Percentiles rank a stretch among this genome's conserved stretches.
Evolutionary conservation across 2,888 invertebrate genomes (phyloP).

Genomic region (Cactoblastis cactorum): DNA sequence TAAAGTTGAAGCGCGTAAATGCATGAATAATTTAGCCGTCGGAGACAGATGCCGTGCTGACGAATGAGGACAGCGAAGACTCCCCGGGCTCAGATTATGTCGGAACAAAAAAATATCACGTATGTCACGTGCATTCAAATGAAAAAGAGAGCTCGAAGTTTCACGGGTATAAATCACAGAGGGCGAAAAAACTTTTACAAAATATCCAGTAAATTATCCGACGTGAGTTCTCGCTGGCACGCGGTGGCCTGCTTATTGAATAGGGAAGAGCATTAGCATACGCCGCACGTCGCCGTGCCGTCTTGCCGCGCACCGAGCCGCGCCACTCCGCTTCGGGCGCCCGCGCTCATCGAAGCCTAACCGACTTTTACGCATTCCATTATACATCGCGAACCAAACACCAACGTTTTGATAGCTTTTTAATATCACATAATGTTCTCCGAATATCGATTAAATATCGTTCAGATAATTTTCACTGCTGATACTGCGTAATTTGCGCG

Average conservation of each 20-base stretch:
- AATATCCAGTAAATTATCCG: constrained; percentile 80
- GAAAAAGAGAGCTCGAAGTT: constrained; percentile 78
- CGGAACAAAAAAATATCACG: constrained; percentile 75
- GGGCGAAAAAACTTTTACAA: constrained; percentile 79
- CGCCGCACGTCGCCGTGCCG: constrained; percentile 69
- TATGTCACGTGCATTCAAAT: constrained; percentile 79
- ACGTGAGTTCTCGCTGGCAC: constrained; percentile 77
- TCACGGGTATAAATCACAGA: constrained; percentile 78
- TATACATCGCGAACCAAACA: constrained; percentile 1
- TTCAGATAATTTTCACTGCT: constrained; percentile 6
- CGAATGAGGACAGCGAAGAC: constrained; percentile 63
- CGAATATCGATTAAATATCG: constrained; percentile 5
- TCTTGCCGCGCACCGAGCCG: constrained; percentile 35
- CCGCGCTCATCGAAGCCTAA: constrained; percentile 20
- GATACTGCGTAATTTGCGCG: constrained; percentile 3
- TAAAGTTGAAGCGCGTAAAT: constrained; percentile 70
- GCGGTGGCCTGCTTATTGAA: constrained; percentile 79
- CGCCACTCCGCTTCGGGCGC: constrained; percentile 23
- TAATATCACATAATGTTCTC: constrained; percentile 12
- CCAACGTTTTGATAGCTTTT: constrained; percentile 12
- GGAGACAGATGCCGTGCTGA: constrained; percentile 69
- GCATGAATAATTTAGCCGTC: constrained; percentile 74
- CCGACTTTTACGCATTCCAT: constrained; percentile 12
- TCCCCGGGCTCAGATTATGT: constrained; percentile 65
- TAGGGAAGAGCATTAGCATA: constrained; percentile 75